Evolutionary conservation across 2,888 invertebrate species (phyloP).

Genomic region (Melanotus villosus): DNA sequence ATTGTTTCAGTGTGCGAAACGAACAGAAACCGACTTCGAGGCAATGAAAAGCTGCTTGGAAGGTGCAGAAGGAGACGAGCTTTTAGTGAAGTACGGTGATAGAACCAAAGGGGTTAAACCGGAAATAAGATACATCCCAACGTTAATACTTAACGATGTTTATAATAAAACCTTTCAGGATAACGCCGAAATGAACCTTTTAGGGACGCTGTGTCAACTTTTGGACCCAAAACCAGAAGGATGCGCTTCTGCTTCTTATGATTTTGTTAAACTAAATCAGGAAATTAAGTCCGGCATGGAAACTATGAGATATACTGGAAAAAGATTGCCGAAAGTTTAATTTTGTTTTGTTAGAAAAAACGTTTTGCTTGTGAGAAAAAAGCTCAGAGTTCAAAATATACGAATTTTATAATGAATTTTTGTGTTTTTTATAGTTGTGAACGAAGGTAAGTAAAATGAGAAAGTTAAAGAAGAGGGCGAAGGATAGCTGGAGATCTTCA

Average conservation of each 20-base stretch:
- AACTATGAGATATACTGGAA: too few species aligned
- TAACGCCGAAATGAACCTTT: slow-evolving; percentile 8
- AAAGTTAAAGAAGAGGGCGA: too few species aligned
- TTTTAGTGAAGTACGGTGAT: slow-evolving; percentile 61
- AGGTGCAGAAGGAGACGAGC: slow-evolving; percentile 54
- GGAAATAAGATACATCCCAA: slow-evolving; percentile 62
- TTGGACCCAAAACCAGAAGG: background rate
- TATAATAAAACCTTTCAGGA: slow-evolving; percentile 23
- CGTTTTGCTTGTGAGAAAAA: too few species aligned
- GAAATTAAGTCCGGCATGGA: too few species aligned
- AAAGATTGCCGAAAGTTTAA: too few species aligned
- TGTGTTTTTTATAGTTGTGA: too few species aligned
- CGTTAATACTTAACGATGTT: slow-evolving; percentile 62
- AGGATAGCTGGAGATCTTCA: too few species aligned
- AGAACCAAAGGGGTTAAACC: slow-evolving; percentile 59
- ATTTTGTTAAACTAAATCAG: background rate
- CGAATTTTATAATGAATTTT: too few species aligned
- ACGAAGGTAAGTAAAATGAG: too few species aligned
- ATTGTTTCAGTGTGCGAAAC: slow-evolving; percentile 60
- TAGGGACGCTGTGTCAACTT: slow-evolving; percentile 2
- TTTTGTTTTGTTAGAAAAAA: too few species aligned
- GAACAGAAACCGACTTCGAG: slow-evolving; percentile 48
- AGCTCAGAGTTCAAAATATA: too few species aligned
- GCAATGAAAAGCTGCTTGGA: slow-evolving; percentile 56
- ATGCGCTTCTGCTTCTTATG: background rate